Conservation (phyloP, 2,888 invertebrate species). For the Cephus pulcher region DNA sequence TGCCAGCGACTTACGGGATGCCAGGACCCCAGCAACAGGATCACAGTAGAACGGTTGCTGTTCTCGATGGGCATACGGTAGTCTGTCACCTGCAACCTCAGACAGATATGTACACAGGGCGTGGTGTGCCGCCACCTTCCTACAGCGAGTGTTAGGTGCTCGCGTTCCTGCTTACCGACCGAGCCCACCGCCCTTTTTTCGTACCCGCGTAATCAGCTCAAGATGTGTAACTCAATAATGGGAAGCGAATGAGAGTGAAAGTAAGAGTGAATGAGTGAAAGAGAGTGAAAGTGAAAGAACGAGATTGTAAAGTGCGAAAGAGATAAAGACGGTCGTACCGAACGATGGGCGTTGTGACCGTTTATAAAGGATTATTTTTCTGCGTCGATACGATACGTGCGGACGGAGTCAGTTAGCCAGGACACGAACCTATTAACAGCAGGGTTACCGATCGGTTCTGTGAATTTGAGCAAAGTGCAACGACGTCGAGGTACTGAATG, state of each 20-base stretch:
- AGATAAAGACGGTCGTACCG: background rate
- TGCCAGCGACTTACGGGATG: constrained; percentile 48
- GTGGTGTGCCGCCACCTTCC: constrained; percentile 71
- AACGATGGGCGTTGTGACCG: background rate
- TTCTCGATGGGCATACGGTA: constrained; percentile 86
- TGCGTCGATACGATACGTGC: background rate
- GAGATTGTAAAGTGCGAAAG: constrained; percentile 17
- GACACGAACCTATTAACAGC: background rate
- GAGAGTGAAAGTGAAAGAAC: background rate
- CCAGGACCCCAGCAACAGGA: constrained; percentile 49
- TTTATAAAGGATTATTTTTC: background rate
- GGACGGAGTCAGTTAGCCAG: background rate
- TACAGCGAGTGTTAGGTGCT: constrained; percentile 72
- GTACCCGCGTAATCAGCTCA: background rate
- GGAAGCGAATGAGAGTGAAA: constrained; percentile 8
- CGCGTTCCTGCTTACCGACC: background rate
- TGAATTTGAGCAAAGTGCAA: constrained; percentile 6
- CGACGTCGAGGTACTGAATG: background rate
- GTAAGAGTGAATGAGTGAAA: constrained; percentile 9
- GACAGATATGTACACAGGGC: constrained; percentile 68
- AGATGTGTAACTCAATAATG: background rate
- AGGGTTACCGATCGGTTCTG: background rate
- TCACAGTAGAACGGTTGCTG: constrained; percentile 73
- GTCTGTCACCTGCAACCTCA: constrained; percentile 87
- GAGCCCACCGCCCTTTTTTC: background rate